Base-by-base conservation (phyloP, 2,797 vertebrate species). In the Anomalospiza imberbis region DNA sequence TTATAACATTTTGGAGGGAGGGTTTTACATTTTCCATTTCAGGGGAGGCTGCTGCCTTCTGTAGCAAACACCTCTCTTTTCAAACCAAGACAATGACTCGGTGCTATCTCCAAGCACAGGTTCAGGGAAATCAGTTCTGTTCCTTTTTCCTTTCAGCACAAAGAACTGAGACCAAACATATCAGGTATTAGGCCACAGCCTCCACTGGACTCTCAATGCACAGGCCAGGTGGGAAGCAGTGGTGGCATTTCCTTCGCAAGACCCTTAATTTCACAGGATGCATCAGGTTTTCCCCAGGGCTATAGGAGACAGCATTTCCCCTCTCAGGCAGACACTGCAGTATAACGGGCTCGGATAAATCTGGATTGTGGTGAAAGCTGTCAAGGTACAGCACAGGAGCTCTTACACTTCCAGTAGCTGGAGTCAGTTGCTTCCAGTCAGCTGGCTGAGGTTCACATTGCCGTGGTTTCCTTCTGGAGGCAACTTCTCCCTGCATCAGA, bases 291-390 rank as follows among this genome's bases (percentile, higher is more conserved):
- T 86, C 36, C 54, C 25, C 29, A 48, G 54, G 31, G 75, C 53
- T 77, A 42, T 42, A 61, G 45, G 45, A 80, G 60, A 76, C 40
- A 71, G 15, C 19, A 15, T 50, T 45, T 82, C 34, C 40, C 24
- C 31, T 32, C 85, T 44, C n/a, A 45, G 5, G 4, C 60, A 93
- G 40, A 47, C 57, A 24, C 50, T 13, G 57, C 54, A 83, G 73
- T 2, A 1, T 14, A 62, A 40, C 0, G 0, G 60, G 79, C 40
- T 85, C 38, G 22, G 42, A 31, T 40, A 26, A 71, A 71, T 53
- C 66, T 26, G 58, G 28, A 20, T 60, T 85, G 88, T 2, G 4
- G 78, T 31, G 31, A n/a, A 73, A 79, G 40, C 19, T 65, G 29
- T 60, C 60, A n/a, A 79, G 50, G 50, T 42, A 20, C 29, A 71